Evolutionary conservation across 2,113 vertebrate species (phyloP), one percentile per base, ranked within the genome.

Genomic region (Mastomys natalensis): DNA sequence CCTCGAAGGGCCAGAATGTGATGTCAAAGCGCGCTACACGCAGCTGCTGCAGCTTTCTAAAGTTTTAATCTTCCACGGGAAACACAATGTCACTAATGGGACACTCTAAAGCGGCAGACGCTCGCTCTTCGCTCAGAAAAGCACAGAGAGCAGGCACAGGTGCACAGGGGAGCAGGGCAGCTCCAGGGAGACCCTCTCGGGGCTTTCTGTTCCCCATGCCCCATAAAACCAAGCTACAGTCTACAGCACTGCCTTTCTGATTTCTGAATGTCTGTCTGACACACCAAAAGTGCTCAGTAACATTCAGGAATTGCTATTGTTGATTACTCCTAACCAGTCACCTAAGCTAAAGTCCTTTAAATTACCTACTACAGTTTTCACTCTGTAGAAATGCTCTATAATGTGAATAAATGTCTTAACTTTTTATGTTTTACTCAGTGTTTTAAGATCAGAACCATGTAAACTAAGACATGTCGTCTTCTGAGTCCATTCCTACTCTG

Each of bases 261-360:
- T 55, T 78, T 91, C 58, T 68, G 7, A 60, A 0, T 51, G 17
- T 60, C n/a, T 55, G 34, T 24, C 19, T 10, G 17, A 72, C 73
- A 89, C 53, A 58, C 2, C 5, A 0, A 37, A 70, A n/a, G 4
- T 6, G n/a, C n/a, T 87, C 29, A 51, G 12, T 43, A 77, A 60
- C 16, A 3, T 17, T 13, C 34, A 51, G 40, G 68, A 87, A 82
- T 31, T 37, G 5, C 45, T 92, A 2, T 1, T 78, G 53, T 10
- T 70, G 40, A 82, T 29, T 40, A 55, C 37, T n/a, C 26, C 62
- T 6, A 17, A 80, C 16, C 4, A 64, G 66, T 68, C 66, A 64
- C 31, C 12, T 34, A 34, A 66, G 70, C 70, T 85, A 85, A 90
- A 43, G 55, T 70, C 64, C 80, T 95, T 92, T 85, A 89, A 96